These are phyloP conservation scores for Junonia oenone DNA, from an alignment of 2,888 invertebrate genomes.

Conservation along the genomic window DNA sequence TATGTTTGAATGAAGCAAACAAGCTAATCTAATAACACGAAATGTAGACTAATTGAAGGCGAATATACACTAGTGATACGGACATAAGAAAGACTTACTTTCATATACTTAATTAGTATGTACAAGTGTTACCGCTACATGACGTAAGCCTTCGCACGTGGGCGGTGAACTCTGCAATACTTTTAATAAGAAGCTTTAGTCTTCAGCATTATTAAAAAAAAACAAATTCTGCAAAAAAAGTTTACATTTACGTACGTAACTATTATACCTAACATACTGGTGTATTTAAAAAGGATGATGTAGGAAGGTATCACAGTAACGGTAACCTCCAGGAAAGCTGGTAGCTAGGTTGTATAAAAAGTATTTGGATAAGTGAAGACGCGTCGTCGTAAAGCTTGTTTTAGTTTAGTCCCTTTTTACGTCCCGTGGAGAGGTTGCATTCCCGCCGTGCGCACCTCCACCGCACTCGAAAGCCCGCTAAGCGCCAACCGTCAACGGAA, in stretches of 20 bases:
- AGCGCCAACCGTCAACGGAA: slow-evolving; percentile 31
- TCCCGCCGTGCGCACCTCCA: slow-evolving; percentile 46
- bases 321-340: slow-evolving; percentile 8
- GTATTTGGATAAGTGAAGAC: slow-evolving; percentile 54
- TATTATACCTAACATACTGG: no score
- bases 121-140: slow-evolving; percentile 25
- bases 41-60: not conserved
- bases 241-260: not conserved
- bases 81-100: slow-evolving; percentile 18
- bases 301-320: slow-evolving; percentile 12
- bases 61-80: slow-evolving; percentile 1
- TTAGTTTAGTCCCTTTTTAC: slow-evolving; percentile 62
- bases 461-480: slow-evolving; percentile 34
- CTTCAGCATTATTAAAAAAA: not conserved
- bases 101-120: slow-evolving; percentile 19
- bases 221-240: not conserved
- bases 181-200: not conserved
- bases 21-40: not conserved
- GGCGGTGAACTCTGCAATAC: slow-evolving; percentile 22
- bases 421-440: slow-evolving; percentile 65
- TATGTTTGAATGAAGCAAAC: not conserved
- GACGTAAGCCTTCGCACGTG: slow-evolving; percentile 28
- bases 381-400: slow-evolving; percentile 58
- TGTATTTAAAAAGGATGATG: not conserved
- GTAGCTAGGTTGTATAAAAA: slow-evolving; percentile 32